Conservation (phyloP, 2,888 invertebrate species). For the Apotomis betuletana region DNA sequence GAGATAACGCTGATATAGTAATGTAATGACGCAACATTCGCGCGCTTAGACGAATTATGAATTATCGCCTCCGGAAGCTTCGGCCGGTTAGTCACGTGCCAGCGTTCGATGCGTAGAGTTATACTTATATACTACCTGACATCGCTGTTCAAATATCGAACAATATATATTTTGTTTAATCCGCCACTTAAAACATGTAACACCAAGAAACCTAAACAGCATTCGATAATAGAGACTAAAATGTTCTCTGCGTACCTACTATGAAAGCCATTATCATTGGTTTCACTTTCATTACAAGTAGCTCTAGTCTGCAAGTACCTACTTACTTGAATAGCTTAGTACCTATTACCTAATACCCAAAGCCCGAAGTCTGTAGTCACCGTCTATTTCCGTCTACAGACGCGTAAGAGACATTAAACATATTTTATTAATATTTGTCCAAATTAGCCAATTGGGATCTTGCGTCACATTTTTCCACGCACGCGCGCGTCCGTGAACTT, state of each 20-base stretch:
- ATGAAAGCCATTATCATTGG: not conserved
- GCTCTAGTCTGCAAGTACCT: not conserved
- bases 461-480: slow-evolving; percentile 47
- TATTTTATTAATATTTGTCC: slow-evolving; percentile 31
- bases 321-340: not conserved
- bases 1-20: slow-evolving; percentile 32
- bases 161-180: not conserved
- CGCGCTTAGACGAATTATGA: slow-evolving; percentile 17
- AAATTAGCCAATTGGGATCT: slow-evolving; percentile 47
- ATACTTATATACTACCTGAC: slow-evolving; percentile 16
- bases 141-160: not conserved
- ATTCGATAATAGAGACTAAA: not conserved
- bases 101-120: slow-evolving; percentile 26
- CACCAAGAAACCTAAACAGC: not conserved
- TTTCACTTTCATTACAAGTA: slow-evolving; percentile 21
- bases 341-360: not conserved
- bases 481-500: slow-evolving; percentile 77
- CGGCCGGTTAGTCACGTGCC: slow-evolving; percentile 33
- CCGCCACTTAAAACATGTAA: too few relatives aligned
- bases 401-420: slow-evolving; percentile 33
- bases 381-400: slow-evolving; percentile 21
- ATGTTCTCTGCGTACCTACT: too few relatives aligned
- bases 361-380: not conserved
- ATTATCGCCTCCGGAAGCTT: slow-evolving; percentile 28
- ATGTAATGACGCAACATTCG: slow-evolving; percentile 36